Base-by-base conservation (phyloP, 2,888 invertebrate genomes). In the Arrhopalites spinosus region DNA sequence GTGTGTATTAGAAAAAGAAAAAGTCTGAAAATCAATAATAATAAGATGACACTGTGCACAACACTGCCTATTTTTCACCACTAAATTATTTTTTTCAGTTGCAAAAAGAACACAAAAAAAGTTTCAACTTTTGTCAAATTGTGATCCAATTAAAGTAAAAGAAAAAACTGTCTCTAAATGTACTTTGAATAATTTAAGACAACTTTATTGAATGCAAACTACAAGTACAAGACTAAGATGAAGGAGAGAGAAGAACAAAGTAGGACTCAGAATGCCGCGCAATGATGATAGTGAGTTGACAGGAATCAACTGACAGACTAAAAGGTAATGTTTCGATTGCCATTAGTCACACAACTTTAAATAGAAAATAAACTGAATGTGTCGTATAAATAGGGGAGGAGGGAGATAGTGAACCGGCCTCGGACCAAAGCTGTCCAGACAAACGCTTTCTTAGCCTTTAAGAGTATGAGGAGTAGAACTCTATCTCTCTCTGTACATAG, bases 311-410 rank as follows among this genome's bases (percentile, higher is more conserved):
- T 36, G n/a, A 50, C 17, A 50, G 17, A 50, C 50, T 5, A 50
- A 50, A 50, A 50, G 50, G 50, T 50, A 50, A 50, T 50, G 50
- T 15, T 2, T 50, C 50, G 3, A n/a, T 17, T 5, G 17, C n/a
- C n/a, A 50, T 50, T 50, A 50, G 50, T 50, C 50, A 50, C 11
- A n/a, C 50, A n/a, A 50, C 50, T 50, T 50, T 50, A 50, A 50
- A 50, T 50, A 50, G 50, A 50, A 50, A 50, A 50, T 50, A 50
- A 50, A 50, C 15, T n/a, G 50, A 17, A 15, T 50, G 36, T 36
- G 36, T 11, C 36, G 36, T 36, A 36, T 50, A 50, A 50, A 50
- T 50, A 50, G n/a, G 15, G 50, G 15, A 7, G 45, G 45, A 45
- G 17, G n/a, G 7, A 13, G 50, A 50, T 50, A 50, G 17, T 50